These are phyloP conservation scores for Mormyrus proboscirostris DNA, from an alignment of 2,797 vertebrate genomes.

Conservation along the genomic window DNA sequence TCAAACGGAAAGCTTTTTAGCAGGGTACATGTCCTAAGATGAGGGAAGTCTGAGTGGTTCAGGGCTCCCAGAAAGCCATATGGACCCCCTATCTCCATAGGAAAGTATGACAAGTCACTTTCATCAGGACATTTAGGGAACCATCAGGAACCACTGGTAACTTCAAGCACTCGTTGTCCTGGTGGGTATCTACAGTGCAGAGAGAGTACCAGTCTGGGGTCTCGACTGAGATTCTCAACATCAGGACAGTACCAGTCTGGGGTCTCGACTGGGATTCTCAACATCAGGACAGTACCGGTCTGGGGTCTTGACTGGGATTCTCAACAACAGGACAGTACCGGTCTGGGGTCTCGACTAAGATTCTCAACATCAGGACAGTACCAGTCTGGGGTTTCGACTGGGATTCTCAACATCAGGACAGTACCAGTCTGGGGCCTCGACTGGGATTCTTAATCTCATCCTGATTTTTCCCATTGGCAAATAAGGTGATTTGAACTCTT, in stretches of 20 bases:
- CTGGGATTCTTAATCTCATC: conserved; percentile 34
- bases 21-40: not conserved
- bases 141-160: not conserved
- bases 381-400: conserved; percentile 3
- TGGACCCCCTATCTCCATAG: not conserved
- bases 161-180: not conserved
- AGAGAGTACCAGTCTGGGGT: not conserved
- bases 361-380: not conserved
- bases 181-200: not conserved
- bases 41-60: not conserved
- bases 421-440: not conserved
- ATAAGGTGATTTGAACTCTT: conserved; percentile 25
- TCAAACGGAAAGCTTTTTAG: not conserved
- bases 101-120: not conserved
- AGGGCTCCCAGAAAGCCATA: not conserved
- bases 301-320: conserved; percentile 21
- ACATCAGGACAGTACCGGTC: conserved; percentile 4
- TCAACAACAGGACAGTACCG: not conserved
- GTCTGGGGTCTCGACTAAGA: too few relatives aligned
- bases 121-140: not conserved
- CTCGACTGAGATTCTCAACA: conserved; percentile 26
- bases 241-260: not conserved
- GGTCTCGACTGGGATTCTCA: conserved; percentile 28
- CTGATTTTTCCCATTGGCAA: conserved; percentile 23
- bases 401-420: conserved; percentile 24